These are phyloP conservation scores for Drosophila eohydei DNA, from an alignment of 2,888 invertebrate genomes.

Conservation along the genomic window DNA sequence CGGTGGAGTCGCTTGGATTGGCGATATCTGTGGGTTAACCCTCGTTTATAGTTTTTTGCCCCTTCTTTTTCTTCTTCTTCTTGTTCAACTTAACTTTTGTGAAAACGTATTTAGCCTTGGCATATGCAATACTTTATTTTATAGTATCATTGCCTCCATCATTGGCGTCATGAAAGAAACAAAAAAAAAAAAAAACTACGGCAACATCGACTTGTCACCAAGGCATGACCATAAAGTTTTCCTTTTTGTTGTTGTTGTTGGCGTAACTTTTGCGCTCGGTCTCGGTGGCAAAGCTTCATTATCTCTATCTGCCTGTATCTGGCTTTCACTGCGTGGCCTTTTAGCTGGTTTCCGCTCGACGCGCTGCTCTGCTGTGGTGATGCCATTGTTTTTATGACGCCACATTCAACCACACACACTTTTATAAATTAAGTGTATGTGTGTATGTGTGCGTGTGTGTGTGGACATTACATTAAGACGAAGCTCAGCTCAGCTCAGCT, in stretches of 20 bases:
- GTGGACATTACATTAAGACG: constrained; percentile 26
- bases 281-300: constrained; percentile 22
- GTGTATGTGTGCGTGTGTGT: constrained; percentile 13
- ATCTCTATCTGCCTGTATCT: constrained; percentile 16
- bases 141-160: constrained; percentile 50
- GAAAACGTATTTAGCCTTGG: constrained; percentile 44
- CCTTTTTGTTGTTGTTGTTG: constrained; percentile 20
- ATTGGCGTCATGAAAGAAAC: constrained; percentile 43
- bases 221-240: constrained; percentile 60
- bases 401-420: constrained; percentile 34
- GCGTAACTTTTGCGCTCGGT: constrained; percentile 30
- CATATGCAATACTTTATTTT: constrained; percentile 54
- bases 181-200: constrained; percentile 11
- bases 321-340: constrained; percentile 61
- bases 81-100: constrained; percentile 1
- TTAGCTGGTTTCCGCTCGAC: constrained; percentile 72
- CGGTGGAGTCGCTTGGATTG: not conserved
- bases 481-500: constrained; percentile 44
- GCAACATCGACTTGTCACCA: constrained; percentile 52
- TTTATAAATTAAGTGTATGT: constrained; percentile 9
- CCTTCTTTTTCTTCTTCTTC: not conserved
- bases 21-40: not conserved
- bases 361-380: constrained; percentile 50
- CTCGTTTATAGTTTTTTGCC: not conserved
- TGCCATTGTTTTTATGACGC: constrained; percentile 71